Base-by-base conservation (phyloP, 2,888 invertebrate species). In the Apotomis turbidana region DNA sequence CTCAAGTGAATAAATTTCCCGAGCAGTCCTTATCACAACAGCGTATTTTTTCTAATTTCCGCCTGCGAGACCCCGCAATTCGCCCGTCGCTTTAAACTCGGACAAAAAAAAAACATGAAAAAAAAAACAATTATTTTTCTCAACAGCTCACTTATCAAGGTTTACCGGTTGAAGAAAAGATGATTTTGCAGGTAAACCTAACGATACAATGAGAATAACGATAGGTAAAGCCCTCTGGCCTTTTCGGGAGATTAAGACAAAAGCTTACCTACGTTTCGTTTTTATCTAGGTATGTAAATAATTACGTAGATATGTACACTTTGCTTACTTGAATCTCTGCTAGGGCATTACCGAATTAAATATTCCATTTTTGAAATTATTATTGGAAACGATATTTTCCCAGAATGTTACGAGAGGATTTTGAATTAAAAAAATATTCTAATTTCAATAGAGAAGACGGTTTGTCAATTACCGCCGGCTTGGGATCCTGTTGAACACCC, bases 31-130 rank as follows among this genome's bases (percentile, higher is more conserved):
- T 55, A 66, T 66, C 44, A 27, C 5, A 66, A 44, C 46, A 6
- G 10, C 4, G 27, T 55, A 36, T 44, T 46, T 66, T 66, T 57
- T 44, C 41, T 46, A 66, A 66, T 66, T 46, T 55, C 66, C 66
- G 55, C 44, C 44, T 10, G 9, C 49, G 49, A 41, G 49, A 27
- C 4, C 49, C 9, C 27, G n/a, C 27, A 44, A 36, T 12, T 46
- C 46, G n/a, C 4, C 54, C 49, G 5, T 44, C 54, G 38, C 54
- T 66, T 41, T 55, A 66, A 36, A 36, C 36, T 62, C 57, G 51
- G 66, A 57, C 46, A 57, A 44, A 66, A 55, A 66, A 55, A 66
- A 66, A 66, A 66, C 66, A 46, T 66, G 51, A 55, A 66, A 55
- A 38, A n/a, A n/a, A 3, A 66, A 57, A 66, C 55, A 55, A 66